Base-by-base conservation (phyloP, 2,888 invertebrate genomes). In the Sipunculus nudus region DNA sequence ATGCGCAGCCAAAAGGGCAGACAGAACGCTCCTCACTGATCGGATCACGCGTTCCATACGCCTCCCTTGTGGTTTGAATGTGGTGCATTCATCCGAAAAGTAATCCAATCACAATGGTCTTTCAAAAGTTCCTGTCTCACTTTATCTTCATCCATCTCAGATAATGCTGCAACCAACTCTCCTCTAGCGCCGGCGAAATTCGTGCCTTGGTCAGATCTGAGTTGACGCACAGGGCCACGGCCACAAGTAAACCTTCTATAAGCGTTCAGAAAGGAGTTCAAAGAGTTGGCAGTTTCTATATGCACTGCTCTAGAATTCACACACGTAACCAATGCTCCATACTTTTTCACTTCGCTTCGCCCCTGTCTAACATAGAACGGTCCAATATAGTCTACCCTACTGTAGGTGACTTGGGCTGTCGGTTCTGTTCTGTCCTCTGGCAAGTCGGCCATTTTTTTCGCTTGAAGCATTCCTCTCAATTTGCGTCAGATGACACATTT, bases 21-120 rank as follows among this genome's bases (percentile, higher is more conserved):
- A n/a, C 4, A 68, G 46, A 4, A 66, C 63, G 54, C 53, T 61
- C n/a, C 67, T 40, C 1, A 70, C 60, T 25, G 68, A 52, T n/a
- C 68, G 50, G 23, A 73, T 72, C 45, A 69, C 70, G 10, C 70
- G 23, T 46, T 74, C 72, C 71, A 72, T 3, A 65, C 59, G 19
- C 70, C 71, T n/a, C 70, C 71, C 60, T 65, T 64, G 40, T 71
- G 72, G 32, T 65, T 68, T 1, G 72, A 62, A 26, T 48, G 47
- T 13, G 74, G 70, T 10, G 61, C 61, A 52, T 69, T 73, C 53
- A 62, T 58, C 29, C 23, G 6, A 35, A 59, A 54, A 29, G 61
- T 59, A 49, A 60, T 61, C 19, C 48, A 47, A 29, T 63, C 29
- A 8, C 48, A n/a, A n/a, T n/a, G n/a, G n/a, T n/a, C n/a, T n/a